Base-by-base conservation (phyloP, 2,888 invertebrate species). In the Sinotaia quadrata region DNA sequence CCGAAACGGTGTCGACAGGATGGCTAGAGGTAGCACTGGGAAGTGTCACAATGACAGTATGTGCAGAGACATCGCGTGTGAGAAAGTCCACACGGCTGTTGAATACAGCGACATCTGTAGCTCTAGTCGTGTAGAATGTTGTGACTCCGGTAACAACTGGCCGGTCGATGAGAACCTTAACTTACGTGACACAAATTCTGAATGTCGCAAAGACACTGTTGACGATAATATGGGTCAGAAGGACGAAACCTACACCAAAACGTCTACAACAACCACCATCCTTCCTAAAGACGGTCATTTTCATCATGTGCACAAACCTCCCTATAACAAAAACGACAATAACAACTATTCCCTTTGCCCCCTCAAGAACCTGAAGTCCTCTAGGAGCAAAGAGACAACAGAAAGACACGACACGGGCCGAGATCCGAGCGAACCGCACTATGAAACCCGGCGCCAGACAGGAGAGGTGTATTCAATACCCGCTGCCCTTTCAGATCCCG, bases 401-500 rank as follows among this genome's bases (percentile, higher is more conserved):
- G n/a, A n/a, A n/a, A n/a, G n/a, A n/a, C n/a, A n/a, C 27, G n/a
- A 52, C 4, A n/a, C 52, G 4, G 52, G 31, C 24, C 21, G 21
- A 12, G 2, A 27, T 4, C 4, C 12, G 34, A 29, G 34, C 7
- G 37, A 37, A 4, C 34, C 24, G 18, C 49, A 49, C 18, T 51
- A 52, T 49, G 33, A 31, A 3, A 21, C 29, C 18, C 21, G 18
- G 2, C 59, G 59, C 52, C 33, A 49, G 41, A 56, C 54, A 31
- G 44, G 66, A 34, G 69, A 69, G 37, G 69, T 69, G 36, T 69
- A 69, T 37, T 70, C 70, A 2, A 44, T 67, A 15, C 70, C 70
- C 18, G 29, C 70, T n/a, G 47, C 61, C n/a, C 37, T 68, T 4
- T 56, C 49, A 31, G 62, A 62, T 33, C 44, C 56, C 56, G 41